Evolutionary conservation across 2,113 vertebrate species (phyloP), one percentile per base, ranked within the genome.

Genomic region (Oceanites oceanicus): DNA sequence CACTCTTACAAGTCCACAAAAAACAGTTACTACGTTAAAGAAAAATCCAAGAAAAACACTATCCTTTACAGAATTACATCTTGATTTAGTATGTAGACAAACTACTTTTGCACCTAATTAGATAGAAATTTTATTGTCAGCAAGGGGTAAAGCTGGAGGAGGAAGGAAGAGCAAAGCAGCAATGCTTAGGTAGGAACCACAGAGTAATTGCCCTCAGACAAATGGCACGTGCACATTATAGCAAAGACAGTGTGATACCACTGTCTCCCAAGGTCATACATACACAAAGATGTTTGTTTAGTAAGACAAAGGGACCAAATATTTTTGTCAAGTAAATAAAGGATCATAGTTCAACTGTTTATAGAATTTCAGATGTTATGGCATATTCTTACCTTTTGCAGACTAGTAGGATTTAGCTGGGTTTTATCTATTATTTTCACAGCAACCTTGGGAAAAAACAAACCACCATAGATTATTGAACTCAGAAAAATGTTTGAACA

Each of bases 391-490:
- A 99, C 99, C 99, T 99, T 99, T 98, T 99, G 99, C 96, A 99
- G 98, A 98, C 99, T 99, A 85, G 99, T 99, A 90, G 99, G 99
- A 97, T 99, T 99, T 97, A 99, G 98, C 97, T 99, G 99, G 68
- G 99, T 99, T 98, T 99, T 99, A 98, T 99, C 99, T 98, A 99
- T 99, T 98, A 99, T 99, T 99, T 99, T 99, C 97, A 99, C 99
- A 82, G 99, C 99, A 95, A 99, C 99, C 99, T 99, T 92, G 10
- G 49, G 22, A 61, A 96, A 47, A 98, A 49, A 56, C 58, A 91
- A 88, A 30, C 77, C 63, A 66, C 5, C 19, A 47, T 5, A 4
- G 36, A 75, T 94, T 81, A 94, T 29, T 63, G 84, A 88, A 62
- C 44, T 68, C 44, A 67, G 36, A 70, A 79, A 56, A 93, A 66